Evolutionary conservation across 2,888 invertebrate species (phyloP), one percentile per base, ranked within the genome.

Genomic region (Malthinus seriepunctatus): DNA sequence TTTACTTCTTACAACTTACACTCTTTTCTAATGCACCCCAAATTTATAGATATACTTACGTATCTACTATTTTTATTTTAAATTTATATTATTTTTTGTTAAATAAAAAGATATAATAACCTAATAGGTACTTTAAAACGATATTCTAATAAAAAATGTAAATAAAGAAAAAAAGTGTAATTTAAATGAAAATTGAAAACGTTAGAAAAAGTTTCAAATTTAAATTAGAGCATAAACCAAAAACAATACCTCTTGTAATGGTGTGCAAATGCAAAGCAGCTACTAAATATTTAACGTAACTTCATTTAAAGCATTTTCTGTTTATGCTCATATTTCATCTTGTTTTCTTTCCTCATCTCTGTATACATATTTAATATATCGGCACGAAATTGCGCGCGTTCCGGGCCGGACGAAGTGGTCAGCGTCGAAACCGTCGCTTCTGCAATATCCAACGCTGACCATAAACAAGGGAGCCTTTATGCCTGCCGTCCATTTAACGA

Each of bases 371-470:
- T 69, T 69, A 67, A 68, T 63, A 54, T 59, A 63, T 63, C 64
- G 70, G 65, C 69, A 67, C 69, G 69, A 69, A 71, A 71, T 70
- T 72, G 70, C 69, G 67, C 69, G 70, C 68, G 68, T 64, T 68
- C 64, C 67, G 60, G 56, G 60, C 66, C 69, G 66, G 69, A 68
- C 66, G 63, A 64, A 67, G 68, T 68, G 70, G 68, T 68, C 68
- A 69, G 61, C 64, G 61, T 62, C 50, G 50, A 56, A 59, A 51
- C 57, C 52, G 64, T 60, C 64, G 65, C 62, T 60, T 54, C 61
- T 62, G 68, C 63, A 67, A 68, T 66, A 69, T 67, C 67, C 63
- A 64, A 63, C 54, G 61, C 56, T 53, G 63, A 63, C 66, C 67
- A 67, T 71, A 71, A 71, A 71, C 71, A 69, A 69, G 68, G 66